Evolutionary conservation across 2,113 vertebrate species (phyloP).

Genomic region (Aptenodytes patagonicus): DNA sequence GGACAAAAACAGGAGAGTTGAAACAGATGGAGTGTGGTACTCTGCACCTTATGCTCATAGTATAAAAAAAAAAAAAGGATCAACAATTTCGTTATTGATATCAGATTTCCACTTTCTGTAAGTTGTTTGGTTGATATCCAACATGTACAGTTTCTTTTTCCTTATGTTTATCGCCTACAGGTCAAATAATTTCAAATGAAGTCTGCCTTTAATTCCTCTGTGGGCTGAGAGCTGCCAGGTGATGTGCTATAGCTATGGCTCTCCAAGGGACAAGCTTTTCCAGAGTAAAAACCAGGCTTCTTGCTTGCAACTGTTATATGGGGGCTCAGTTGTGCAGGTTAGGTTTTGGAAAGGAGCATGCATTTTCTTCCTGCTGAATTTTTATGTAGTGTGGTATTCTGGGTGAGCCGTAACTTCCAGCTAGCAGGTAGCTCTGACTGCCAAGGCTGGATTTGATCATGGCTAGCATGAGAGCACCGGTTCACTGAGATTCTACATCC

Average conservation of each 20-base stretch:
- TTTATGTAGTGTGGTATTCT: not conserved
- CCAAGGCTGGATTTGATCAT: not conserved
- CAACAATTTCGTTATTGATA: not conserved
- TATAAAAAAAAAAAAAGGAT: not conserved
- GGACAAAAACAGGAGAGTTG: not conserved
- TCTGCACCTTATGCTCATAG: not conserved
- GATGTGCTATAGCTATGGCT: not conserved
- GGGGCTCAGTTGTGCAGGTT: not conserved
- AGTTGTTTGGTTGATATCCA: not conserved
- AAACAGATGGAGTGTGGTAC: not conserved
- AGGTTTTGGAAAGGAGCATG: not conserved
- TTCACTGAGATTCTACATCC: not conserved
- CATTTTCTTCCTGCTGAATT: not conserved
- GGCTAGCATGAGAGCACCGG: rapidly evolving
- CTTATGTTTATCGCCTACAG: not conserved
- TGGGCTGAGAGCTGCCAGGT: too few relatives aligned
- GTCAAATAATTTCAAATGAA: not conserved
- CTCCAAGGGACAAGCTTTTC: not conserved
- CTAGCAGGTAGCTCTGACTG: not conserved
- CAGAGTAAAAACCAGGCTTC: not conserved
- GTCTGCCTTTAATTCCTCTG: not conserved
- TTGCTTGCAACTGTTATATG: not conserved
- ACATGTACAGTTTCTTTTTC: not conserved
- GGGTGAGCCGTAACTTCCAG: not conserved
- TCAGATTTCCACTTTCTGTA: not conserved